Evolutionary conservation across 23 tunicate genomes (phyloP).

Genomic region (Halocynthia aurantium): DNA sequence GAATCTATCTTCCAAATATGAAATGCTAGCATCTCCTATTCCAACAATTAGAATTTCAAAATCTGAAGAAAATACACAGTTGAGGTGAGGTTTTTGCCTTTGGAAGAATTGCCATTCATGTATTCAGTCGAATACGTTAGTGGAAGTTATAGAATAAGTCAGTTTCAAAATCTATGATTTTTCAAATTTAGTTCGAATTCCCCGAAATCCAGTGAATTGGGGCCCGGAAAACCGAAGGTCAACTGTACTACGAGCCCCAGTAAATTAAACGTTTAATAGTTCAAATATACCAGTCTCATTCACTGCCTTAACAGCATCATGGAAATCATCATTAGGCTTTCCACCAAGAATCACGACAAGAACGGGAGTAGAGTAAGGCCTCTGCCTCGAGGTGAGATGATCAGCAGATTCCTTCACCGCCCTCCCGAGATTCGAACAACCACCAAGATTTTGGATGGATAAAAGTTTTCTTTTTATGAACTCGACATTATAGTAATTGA

Average conservation of each 20-base stretch:
- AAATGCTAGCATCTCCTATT: constrained; percentile 1
- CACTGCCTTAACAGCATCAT: neutral
- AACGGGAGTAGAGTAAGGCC: neutral
- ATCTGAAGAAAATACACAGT: neutral
- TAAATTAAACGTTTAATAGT: neutral
- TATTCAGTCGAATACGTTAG: neutral
- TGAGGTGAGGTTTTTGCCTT: no score
- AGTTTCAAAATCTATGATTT: no score
- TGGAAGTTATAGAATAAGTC: neutral
- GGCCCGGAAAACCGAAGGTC: no score
- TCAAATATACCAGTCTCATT: neutral
- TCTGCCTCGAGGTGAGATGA: neutral
- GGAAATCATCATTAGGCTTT: neutral
- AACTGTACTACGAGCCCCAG: neutral
- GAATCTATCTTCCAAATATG: neutral
- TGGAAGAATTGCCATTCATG: no score
- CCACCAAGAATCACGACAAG: constrained; percentile 8
- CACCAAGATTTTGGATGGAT: neutral
- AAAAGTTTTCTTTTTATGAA: no score
- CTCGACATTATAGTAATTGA: no score
- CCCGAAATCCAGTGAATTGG: no score
- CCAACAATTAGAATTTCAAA: neutral
- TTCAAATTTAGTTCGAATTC: no score
- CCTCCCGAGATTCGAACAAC: constrained; percentile 11
- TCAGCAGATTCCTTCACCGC: neutral